Percentiles rank a stretch among this genome's conserved stretches.
Conservation (phyloP, 2,797 vertebrate genomes). For the Poeciliopsis paucimaculata region DNA sequence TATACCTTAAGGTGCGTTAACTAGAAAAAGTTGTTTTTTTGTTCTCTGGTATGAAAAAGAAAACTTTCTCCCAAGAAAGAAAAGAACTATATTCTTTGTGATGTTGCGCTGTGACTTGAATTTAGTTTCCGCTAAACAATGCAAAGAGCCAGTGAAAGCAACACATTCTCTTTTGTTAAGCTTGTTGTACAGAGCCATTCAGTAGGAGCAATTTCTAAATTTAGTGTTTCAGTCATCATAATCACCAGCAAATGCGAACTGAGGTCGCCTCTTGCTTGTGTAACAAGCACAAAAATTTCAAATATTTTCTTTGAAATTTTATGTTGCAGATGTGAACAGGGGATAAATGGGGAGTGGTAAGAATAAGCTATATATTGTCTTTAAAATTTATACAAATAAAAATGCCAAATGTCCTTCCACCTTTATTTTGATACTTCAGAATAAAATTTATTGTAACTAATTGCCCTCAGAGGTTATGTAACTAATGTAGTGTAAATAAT, state of each 20-base stretch:
- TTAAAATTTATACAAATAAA: not conserved
- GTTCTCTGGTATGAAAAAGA: slow-evolving; percentile 8
- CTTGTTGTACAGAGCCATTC: not conserved
- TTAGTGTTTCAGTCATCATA: slow-evolving; percentile 4
- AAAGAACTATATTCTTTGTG: slow-evolving; percentile 14
- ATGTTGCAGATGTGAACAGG: not conserved
- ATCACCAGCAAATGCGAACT: not conserved
- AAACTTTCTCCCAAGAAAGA: slow-evolving; percentile 5
- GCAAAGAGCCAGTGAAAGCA: slow-evolving; percentile 14
- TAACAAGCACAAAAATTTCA: not conserved
- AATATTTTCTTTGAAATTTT: not conserved
- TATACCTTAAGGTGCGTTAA: slow-evolving; percentile 17
- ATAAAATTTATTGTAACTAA: not conserved
- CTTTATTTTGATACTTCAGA: not conserved
- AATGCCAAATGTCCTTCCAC: not conserved
- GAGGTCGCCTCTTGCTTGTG: not conserved
- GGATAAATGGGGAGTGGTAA: not conserved
- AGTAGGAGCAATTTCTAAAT: not conserved
- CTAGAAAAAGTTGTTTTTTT: not conserved
- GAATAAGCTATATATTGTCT: not conserved
- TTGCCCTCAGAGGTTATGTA: not conserved
- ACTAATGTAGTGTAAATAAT: not conserved
- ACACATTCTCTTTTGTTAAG: not conserved
- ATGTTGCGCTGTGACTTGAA: slow-evolving; percentile 21
- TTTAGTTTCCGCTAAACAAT: slow-evolving; percentile 26